Evolutionary conservation across 2,113 vertebrate species (phyloP).

Genomic region (Neoarius graeffei): DNA sequence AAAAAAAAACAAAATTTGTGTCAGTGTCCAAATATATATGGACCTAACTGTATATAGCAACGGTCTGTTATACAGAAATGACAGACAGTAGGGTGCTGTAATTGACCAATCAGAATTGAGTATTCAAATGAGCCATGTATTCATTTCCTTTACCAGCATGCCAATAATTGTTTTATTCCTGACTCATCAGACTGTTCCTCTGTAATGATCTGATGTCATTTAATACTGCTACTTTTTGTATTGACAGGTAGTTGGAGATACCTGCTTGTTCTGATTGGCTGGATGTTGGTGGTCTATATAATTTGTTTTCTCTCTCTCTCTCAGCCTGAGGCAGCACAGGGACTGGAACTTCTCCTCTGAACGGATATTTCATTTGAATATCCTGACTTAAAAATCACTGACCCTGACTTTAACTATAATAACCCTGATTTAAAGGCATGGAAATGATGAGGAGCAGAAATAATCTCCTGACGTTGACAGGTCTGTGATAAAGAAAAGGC

Average conservation of each 20-base stretch:
- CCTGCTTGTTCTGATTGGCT: neutral
- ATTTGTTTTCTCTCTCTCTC: neutral
- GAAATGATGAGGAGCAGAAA: conserved; percentile 32
- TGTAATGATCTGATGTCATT: neutral
- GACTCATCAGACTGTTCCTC: neutral
- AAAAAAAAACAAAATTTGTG: too few species aligned
- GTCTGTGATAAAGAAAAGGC: conserved; percentile 28
- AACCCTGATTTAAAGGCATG: conserved; percentile 32
- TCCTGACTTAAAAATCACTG: conserved; percentile 19
- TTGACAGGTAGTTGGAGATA: neutral
- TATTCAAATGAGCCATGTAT: too few species aligned
- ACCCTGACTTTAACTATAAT: conserved; percentile 27
- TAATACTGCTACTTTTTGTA: neutral
- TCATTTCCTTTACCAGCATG: neutral
- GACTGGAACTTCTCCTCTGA: neutral
- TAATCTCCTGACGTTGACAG: conserved; percentile 48
- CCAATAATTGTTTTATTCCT: neutral
- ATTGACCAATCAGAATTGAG: too few species aligned
- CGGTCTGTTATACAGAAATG: too few species aligned
- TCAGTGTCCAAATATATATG: too few species aligned
- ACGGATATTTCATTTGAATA: conserved; percentile 26
- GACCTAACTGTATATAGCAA: too few species aligned
- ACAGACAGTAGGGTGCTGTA: too few species aligned
- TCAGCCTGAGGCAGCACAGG: neutral
- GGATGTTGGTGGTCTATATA: neutral